phyloP scores from a whole-genome alignment of 35 echinoderm and acorn worm genomes.

The Strongylocentrotus purpuratus region DNA sequence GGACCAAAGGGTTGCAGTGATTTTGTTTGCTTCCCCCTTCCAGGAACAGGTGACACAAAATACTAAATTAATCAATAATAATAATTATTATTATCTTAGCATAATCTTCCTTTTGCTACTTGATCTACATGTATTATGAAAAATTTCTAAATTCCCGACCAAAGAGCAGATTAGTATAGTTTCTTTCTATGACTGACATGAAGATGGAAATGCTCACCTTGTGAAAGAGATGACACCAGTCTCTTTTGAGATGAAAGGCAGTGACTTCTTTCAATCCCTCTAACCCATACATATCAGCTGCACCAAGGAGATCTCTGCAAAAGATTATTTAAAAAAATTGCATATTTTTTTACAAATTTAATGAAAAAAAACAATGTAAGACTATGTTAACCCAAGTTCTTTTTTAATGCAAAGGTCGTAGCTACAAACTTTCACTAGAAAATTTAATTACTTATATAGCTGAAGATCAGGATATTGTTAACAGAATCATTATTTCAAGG shows the following conservation, averaged over 20 bases:
- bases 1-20: no score
- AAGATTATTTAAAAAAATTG: background rate
- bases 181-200: background rate
- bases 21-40: no score
- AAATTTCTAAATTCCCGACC: background rate
- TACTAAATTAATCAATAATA: background rate
- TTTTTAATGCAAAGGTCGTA: no score
- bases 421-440: no score
- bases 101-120: background rate
- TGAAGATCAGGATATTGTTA: no score
- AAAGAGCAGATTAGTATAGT: no score
- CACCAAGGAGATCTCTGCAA: constrained; percentile 54
- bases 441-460: no score
- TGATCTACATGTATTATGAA: background rate
- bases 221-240: constrained; percentile 68
- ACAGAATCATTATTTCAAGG: no score
- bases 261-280: constrained; percentile 51
- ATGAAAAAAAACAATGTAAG: background rate
- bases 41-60: background rate
- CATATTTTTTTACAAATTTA: background rate
- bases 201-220: constrained; percentile 32
- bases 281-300: constrained; percentile 68
- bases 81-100: background rate
- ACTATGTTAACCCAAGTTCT: no score
- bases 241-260: constrained; percentile 57